Evolutionary conservation across 2,888 invertebrate genomes (phyloP).

Genomic region (Limulus polyphemus): DNA sequence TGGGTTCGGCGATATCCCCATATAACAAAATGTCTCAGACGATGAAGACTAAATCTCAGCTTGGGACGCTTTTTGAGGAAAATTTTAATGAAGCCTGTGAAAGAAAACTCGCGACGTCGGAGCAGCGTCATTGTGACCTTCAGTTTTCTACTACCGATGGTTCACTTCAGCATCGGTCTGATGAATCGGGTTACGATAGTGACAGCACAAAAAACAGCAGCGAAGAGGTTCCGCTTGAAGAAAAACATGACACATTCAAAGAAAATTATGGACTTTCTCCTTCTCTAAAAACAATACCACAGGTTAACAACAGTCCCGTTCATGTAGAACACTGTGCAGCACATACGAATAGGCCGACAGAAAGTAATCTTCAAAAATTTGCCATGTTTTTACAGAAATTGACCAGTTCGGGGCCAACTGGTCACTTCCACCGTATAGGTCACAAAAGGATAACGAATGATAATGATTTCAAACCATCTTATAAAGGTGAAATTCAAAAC

Average conservation of each 20-base stretch:
- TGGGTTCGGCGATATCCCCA: no score
- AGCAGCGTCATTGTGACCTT: constrained; percentile 9
- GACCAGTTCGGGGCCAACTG: constrained; percentile 9
- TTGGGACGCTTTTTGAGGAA: constrained; percentile 64
- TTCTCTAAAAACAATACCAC: neutral
- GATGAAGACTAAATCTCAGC: constrained; percentile 42
- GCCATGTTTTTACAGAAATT: constrained; percentile 19
- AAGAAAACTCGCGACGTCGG: neutral
- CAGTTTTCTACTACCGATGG: constrained; percentile 9
- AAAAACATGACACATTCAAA: no score
- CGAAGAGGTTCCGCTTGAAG: constrained; percentile 6
- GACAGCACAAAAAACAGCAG: constrained; percentile 45
- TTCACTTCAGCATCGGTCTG: constrained; percentile 45
- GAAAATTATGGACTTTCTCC: neutral
- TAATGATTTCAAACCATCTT: neutral
- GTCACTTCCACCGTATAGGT: constrained; percentile 9
- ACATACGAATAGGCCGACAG: neutral
- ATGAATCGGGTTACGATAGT: constrained; percentile 71
- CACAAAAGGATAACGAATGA: constrained; percentile 12
- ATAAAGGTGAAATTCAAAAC: no score
- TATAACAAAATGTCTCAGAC: no score
- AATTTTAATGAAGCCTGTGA: constrained; percentile 9
- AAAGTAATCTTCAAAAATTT: constrained; percentile 16
- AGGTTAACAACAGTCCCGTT: no score
- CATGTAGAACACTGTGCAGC: no score